A percentile compares a stretch with the other conserved stretches of the same genome.
Evolutionary conservation across 1,140 invertebrate genomes (phyloP).

Genomic region (Drosophila bocqueti): DNA sequence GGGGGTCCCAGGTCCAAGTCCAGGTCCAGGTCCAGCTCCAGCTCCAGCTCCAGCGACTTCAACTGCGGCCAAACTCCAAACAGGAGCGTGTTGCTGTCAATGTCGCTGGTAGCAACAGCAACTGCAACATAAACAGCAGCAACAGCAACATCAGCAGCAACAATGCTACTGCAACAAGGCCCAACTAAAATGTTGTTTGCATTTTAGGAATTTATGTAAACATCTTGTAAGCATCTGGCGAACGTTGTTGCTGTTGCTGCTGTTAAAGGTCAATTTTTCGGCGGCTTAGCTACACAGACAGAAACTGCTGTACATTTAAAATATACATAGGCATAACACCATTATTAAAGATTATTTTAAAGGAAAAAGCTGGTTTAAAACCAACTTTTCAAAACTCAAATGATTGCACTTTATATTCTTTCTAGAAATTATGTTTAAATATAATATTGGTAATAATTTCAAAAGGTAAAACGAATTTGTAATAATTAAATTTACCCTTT

Average conservation of each 20-base stretch:
- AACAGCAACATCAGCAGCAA: constrained; percentile 7
- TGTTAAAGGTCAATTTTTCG: constrained; percentile 78
- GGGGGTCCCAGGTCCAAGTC: constrained; percentile 39
- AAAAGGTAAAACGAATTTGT: not conserved
- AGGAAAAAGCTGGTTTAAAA: not conserved
- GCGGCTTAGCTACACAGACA: constrained; percentile 41
- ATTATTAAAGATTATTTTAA: not conserved
- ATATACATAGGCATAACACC: not conserved
- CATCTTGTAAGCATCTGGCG: constrained; percentile 80
- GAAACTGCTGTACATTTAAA: not conserved
- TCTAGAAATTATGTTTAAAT: not conserved
- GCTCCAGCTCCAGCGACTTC: not conserved
- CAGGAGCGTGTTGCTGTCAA: constrained; percentile 79
- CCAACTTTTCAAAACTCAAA: too few species aligned
- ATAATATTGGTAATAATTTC: too few species aligned
- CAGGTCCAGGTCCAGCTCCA: constrained; percentile 17
- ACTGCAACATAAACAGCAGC: constrained; percentile 5
- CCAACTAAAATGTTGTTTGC: constrained; percentile 79
- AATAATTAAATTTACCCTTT: not conserved
- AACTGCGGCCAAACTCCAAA: constrained; percentile 11
- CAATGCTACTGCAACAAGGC: constrained; percentile 28
- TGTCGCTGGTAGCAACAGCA: constrained; percentile 46
- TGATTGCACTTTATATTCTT: not conserved
- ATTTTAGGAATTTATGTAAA: constrained; percentile 85
- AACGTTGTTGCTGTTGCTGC: constrained; percentile 40